Base-by-base conservation (phyloP, 1,140 invertebrate species). In the Drosophila orena region DNA sequence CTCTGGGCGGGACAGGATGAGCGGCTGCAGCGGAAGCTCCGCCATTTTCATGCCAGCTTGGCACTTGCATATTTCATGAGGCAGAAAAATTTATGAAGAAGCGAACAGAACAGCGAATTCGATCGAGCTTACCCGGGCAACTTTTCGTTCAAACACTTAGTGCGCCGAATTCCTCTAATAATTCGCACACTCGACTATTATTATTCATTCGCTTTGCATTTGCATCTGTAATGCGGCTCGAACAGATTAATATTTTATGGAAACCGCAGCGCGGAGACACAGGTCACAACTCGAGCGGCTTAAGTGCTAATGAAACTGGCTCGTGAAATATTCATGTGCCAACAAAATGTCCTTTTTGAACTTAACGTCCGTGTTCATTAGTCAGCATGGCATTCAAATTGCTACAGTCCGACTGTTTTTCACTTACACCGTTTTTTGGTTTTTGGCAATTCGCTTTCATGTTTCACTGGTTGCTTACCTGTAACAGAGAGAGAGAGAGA, bases 21-120 rank as follows among this genome's bases (percentile, higher is more conserved):
- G 12, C 54, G 46, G 43, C 59, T 83, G 79, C 83, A 88, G 66
- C 79, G 49, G 49, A 88, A 81, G 61, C 71, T 64, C 60, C 34
- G 74, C 74, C 78, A 78, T 81, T 86, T 88, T 81, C 55, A 86
- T 78, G 81, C 59, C 81, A 65, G 79, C 83, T 86, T 88, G 86
- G 59, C 57, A 49, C 42, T 88, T 88, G 83, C 79, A 86, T 88
- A 83, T 83, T 86, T 83, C 76, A 86, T 86, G 83, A 86, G 71
- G 30, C 60, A 34, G 20, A 81, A 81, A n/a, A 81, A 77, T 75
- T 65, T 75, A 62, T 73, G 50, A 60, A 62, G 78, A 61, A 49
- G 42, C 58, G 24, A 65, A 52, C 57, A 42, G 24, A 65, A 52
- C 57, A 46, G 30, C 22, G 53, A n/a, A 77, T 52, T 62, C 47